phyloP scores from a whole-genome alignment of 2,888 invertebrate genomes.

The Patella pellucida region DNA sequence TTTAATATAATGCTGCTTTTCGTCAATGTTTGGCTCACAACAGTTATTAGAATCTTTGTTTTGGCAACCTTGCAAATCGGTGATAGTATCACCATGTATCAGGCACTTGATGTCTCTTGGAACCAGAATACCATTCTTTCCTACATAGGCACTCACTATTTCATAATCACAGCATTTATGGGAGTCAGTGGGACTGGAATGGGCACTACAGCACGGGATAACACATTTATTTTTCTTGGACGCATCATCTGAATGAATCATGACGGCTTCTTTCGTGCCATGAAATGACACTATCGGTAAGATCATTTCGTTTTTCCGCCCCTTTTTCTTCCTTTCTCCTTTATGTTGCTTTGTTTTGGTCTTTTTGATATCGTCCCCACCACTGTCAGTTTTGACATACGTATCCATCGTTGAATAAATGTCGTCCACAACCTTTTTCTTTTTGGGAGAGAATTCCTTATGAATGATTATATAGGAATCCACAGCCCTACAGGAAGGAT shows the following conservation, averaged over 20 bases:
- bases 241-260: constrained; percentile 19
- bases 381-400: constrained; percentile 15
- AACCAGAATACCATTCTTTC: background rate
- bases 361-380: background rate
- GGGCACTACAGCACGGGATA: constrained; percentile 27
- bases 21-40: background rate
- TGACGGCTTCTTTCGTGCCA: constrained; percentile 22
- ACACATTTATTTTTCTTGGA: constrained; percentile 9
- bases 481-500: background rate
- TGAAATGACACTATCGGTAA: constrained; percentile 28
- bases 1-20: background rate
- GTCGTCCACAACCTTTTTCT: constrained; percentile 18
- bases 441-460: constrained; percentile 20
- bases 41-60: background rate
- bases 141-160: background rate
- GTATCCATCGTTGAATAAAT: constrained; percentile 18
- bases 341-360: background rate
- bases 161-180: constrained; percentile 20
- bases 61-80: background rate
- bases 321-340: background rate
- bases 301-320: constrained; percentile 21
- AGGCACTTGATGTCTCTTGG: background rate
- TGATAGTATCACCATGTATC: constrained; percentile 3
- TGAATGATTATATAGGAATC: constrained; percentile 19
- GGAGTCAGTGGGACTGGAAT: constrained; percentile 26